These are phyloP conservation scores for Aratinga solstitialis DNA, from an alignment of 2,797 vertebrate species.

Conservation along the genomic window DNA sequence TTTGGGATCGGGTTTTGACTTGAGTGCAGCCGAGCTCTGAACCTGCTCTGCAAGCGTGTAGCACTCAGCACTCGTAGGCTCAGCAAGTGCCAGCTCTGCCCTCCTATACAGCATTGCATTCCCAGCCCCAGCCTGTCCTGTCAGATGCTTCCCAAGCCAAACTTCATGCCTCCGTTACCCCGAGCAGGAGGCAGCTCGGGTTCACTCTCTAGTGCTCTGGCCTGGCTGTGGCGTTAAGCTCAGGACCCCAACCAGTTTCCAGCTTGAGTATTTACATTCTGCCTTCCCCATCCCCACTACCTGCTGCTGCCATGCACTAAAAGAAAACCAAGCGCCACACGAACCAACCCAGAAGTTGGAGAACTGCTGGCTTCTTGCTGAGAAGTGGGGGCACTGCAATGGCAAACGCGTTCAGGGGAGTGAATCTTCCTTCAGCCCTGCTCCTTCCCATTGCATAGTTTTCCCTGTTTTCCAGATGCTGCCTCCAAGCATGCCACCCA, in stretches of 20 bases:
- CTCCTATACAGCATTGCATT: neutral
- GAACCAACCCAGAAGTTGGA: neutral
- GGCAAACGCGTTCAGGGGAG: neutral
- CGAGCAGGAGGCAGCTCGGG: neutral
- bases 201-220: neutral
- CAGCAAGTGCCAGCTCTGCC: neutral
- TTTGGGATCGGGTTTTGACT: neutral
- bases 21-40: neutral
- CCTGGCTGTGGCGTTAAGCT: neutral
- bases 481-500: conserved; percentile 96
- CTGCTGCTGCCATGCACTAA: conserved; percentile 18
- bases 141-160: neutral
- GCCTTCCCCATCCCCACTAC: neutral
- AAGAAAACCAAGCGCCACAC: neutral
- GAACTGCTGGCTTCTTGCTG: neutral
- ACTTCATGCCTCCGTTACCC: neutral
- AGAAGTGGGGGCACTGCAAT: neutral
- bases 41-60: neutral
- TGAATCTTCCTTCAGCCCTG: neutral
- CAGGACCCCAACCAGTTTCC: conserved; percentile 21
- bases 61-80: neutral
- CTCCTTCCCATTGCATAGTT: neutral
- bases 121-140: neutral
- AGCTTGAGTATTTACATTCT: neutral
- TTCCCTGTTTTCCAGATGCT: conserved; percentile 79